These are phyloP conservation scores for Neosilurus mollespiculum DNA, from an alignment of 2,797 vertebrate genomes.

Conservation along the genomic window DNA sequence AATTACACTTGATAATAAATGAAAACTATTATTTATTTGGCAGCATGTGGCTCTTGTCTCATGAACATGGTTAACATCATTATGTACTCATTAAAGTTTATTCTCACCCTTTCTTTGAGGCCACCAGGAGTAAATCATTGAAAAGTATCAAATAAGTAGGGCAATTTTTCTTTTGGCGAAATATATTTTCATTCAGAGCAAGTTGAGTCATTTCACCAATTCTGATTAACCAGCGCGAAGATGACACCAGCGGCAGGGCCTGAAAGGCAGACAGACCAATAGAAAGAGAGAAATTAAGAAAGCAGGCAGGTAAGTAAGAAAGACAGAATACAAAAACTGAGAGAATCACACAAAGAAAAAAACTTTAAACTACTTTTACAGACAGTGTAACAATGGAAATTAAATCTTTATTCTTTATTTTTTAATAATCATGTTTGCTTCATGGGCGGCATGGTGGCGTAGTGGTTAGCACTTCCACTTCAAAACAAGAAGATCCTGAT, in stretches of 20 bases:
- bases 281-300: background rate
- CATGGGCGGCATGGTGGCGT: no score
- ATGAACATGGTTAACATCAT: background rate
- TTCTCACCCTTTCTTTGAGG: conserved; percentile 51
- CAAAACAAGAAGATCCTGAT: no score
- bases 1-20: conserved; percentile 9
- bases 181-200: conserved; percentile 43
- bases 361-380: background rate
- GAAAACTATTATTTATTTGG: background rate
- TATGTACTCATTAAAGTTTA: background rate
- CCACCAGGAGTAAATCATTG: conserved; percentile 57
- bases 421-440: no score
- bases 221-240: conserved; percentile 55
- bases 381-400: background rate
- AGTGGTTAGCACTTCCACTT: no score
- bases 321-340: background rate
- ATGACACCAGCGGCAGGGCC: conserved; percentile 52
- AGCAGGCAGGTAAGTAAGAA: background rate
- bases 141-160: conserved; percentile 54
- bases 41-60: background rate
- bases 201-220: conserved; percentile 49
- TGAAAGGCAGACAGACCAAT: background rate
- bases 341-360: background rate
- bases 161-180: conserved; percentile 48
- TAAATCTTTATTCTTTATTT: background rate